Conservation (phyloP, 2,797 vertebrate species). For the Tenualosa ilisha region DNA sequence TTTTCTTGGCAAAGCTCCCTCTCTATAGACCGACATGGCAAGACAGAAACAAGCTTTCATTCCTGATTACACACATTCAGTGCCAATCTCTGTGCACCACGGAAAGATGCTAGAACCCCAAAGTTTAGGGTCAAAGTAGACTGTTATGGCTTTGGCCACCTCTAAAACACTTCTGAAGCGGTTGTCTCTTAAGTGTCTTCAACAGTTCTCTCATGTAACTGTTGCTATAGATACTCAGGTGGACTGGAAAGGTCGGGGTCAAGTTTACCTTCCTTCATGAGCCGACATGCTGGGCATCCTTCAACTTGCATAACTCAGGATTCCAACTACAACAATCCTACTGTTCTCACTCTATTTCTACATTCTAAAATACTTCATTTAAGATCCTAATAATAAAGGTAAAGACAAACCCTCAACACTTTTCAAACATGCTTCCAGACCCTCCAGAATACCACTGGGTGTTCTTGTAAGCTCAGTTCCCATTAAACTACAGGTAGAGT, state of each 20-base stretch:
- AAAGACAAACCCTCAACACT: neutral
- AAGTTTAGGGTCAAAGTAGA: constrained; percentile 26
- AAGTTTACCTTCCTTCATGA: neutral
- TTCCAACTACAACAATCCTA: neutral
- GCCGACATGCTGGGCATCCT: neutral
- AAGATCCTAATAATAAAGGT: neutral
- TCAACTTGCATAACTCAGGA: neutral
- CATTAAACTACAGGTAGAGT: neutral
- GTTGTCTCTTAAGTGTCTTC: neutral
- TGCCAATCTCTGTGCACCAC: neutral
- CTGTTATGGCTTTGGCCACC: neutral
- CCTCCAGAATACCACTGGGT: neutral
- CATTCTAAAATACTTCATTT: neutral
- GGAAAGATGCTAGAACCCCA: neutral
- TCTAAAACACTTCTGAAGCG: neutral
- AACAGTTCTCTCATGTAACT: neutral
- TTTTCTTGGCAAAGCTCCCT: neutral
- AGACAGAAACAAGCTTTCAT: constrained; percentile 29
- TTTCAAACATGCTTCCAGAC: neutral
- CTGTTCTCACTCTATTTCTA: neutral
- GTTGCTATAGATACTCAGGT: neutral
- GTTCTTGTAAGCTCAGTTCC: too few species aligned
- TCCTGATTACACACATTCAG: constrained; percentile 25
- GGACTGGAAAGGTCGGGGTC: neutral
- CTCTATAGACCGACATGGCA: neutral